Conservation (phyloP, 2,113 vertebrate genomes). For the Scomber scombrus region DNA sequence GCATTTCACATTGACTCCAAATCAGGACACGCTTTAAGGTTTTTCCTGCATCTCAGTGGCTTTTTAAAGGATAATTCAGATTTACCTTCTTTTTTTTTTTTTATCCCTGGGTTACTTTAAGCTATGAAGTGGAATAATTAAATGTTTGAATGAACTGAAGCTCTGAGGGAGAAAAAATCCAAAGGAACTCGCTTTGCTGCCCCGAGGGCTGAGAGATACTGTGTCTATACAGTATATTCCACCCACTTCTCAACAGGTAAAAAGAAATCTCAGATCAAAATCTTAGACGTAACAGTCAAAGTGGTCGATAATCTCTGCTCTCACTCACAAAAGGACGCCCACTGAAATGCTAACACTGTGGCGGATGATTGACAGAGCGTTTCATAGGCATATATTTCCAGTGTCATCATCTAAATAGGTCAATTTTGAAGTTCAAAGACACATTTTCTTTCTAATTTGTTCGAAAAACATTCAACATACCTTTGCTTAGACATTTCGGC, state of each 20-base stretch:
- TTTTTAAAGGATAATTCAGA: constrained; percentile 35
- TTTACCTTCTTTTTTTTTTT: neutral
- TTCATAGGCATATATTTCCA: neutral
- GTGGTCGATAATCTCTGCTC: too few species aligned
- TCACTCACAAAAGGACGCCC: too few species aligned
- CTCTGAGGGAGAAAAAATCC: neutral
- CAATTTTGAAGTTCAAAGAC: neutral
- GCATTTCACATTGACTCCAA: too few species aligned
- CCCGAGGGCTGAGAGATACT: neutral
- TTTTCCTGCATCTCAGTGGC: constrained; percentile 5
- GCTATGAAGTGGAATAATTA: constrained; percentile 14
- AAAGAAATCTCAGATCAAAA: neutral
- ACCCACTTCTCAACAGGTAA: neutral
- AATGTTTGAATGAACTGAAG: constrained; percentile 23
- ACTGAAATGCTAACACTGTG: neutral
- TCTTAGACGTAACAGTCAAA: too few species aligned
- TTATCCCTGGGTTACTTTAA: neutral
- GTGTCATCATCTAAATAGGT: neutral
- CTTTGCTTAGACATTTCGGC: constrained; percentile 34
- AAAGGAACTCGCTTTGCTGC: neutral
- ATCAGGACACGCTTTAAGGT: neutral
- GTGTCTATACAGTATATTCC: too few species aligned
- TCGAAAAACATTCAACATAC: constrained; percentile 15
- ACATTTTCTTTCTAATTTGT: neutral
- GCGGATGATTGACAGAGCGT: neutral